Evolutionary conservation across 2,113 vertebrate species (phyloP).

Genomic region (Nothoprocta pentlandii): DNA sequence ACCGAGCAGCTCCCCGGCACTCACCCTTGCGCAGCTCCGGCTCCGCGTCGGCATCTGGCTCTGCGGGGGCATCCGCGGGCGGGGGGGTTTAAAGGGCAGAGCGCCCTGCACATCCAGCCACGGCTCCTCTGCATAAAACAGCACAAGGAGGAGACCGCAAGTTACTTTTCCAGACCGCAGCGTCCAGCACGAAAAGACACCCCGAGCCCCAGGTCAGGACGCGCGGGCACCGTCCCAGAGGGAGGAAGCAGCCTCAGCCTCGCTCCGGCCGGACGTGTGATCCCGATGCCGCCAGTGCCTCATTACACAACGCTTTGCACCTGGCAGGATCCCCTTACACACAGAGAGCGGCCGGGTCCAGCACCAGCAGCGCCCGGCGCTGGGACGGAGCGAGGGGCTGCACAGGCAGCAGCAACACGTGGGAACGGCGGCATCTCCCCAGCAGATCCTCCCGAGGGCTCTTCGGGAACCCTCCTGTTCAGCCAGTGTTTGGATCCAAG

Average conservation of each 20-base stretch:
- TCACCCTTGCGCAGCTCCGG: constrained; percentile 40
- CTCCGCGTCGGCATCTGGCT: background rate
- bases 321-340: background rate
- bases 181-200: rapidly evolving
- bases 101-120: background rate
- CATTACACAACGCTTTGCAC: background rate
- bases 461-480: background rate
- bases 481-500: background rate
- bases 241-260: background rate
- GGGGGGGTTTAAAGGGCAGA: background rate
- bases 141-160: background rate
- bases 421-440: rapidly evolving
- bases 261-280: rapidly evolving
- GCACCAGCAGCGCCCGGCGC: rapidly evolving
- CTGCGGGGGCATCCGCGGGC: background rate
- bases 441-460: rapidly evolving
- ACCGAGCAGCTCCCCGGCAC: background rate
- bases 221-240: background rate
- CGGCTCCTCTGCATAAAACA: background rate
- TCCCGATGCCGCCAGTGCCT: background rate
- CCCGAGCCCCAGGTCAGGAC: rapidly evolving
- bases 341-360: rapidly evolving
- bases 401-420: rapidly evolving
- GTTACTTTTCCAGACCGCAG: background rate
- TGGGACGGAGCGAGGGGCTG: background rate